Evolutionary conservation across 53 echinoderm and acorn worm species (phyloP).

Genomic region (Paelopatides confundens): DNA sequence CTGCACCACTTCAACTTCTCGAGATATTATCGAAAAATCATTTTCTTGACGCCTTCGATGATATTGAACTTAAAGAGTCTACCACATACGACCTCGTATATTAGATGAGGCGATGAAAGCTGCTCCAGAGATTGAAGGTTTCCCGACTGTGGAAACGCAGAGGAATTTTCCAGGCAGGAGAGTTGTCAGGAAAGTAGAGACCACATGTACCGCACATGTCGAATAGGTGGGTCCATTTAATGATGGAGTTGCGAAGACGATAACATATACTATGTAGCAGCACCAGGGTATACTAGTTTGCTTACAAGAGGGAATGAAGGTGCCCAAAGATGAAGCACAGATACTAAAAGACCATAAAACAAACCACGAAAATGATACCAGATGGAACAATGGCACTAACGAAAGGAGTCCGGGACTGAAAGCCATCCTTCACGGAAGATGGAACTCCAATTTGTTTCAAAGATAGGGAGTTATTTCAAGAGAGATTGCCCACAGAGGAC

Average conservation of each 20-base stretch:
- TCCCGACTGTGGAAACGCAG: background rate
- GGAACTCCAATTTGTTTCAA: conserved; percentile 4
- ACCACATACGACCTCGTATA: background rate
- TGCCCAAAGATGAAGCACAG: background rate
- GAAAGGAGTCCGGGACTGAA: background rate
- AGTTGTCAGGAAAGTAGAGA: background rate
- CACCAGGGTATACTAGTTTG: background rate
- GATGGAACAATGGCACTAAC: background rate
- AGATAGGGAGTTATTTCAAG: background rate
- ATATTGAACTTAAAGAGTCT: background rate
- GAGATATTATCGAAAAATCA: conserved; percentile 5
- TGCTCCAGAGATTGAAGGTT: background rate
- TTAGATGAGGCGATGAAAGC: background rate
- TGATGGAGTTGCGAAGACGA: background rate
- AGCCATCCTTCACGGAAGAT: background rate
- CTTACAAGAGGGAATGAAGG: background rate
- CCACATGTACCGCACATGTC: background rate
- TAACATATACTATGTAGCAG: background rate
- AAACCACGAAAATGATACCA: background rate
- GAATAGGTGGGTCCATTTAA: too few species aligned
- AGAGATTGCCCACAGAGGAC: background rate
- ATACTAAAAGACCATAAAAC: background rate
- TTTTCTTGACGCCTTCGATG: conserved; percentile 7
- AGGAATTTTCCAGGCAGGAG: background rate
- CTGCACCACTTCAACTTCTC: background rate